phyloP scores from a whole-genome alignment of 2,113 vertebrate genomes.

The Sisor rabdophorus region DNA sequence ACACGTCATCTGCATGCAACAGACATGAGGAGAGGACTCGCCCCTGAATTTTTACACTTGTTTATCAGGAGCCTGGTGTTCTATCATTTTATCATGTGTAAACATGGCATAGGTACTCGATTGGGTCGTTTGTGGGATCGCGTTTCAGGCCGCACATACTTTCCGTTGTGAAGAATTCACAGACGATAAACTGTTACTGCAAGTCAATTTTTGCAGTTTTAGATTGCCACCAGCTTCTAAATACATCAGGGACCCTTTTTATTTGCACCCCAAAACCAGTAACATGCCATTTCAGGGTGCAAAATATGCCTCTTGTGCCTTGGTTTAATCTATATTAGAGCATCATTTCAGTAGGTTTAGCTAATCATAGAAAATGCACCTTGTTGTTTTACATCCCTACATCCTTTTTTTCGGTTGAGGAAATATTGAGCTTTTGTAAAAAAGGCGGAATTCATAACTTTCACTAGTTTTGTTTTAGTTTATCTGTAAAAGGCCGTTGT shows the following conservation, averaged over 20 bases:
- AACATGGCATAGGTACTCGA: constrained; percentile 70
- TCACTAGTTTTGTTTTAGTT: constrained; percentile 49
- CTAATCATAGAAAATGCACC: constrained; percentile 22
- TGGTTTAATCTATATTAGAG: constrained; percentile 17
- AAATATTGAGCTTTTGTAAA: constrained; percentile 20
- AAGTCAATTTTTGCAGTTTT: neutral
- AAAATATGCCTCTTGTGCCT: constrained; percentile 8
- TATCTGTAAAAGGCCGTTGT: constrained; percentile 55
- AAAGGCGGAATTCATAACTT: neutral
- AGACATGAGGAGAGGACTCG: constrained; percentile 68
- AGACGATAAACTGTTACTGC: constrained; percentile 43
- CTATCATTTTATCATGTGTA: constrained; percentile 53
- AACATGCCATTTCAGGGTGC: constrained; percentile 31
- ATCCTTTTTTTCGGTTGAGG: constrained; percentile 20
- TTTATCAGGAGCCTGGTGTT: constrained; percentile 51
- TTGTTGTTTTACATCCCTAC: neutral
- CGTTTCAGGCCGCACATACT: constrained; percentile 43
- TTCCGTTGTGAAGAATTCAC: constrained; percentile 19
- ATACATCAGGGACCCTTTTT: neutral
- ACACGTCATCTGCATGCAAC: constrained; percentile 79
- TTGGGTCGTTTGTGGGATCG: constrained; percentile 53
- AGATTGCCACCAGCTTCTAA: constrained; percentile 13
- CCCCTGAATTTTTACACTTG: constrained; percentile 69
- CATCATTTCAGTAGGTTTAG: constrained; percentile 23
- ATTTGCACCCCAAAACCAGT: constrained; percentile 20